Evolutionary conservation across 2,113 vertebrate genomes (phyloP), one percentile per base, ranked within the genome.

Genomic region (Dissostichus mawsoni): DNA sequence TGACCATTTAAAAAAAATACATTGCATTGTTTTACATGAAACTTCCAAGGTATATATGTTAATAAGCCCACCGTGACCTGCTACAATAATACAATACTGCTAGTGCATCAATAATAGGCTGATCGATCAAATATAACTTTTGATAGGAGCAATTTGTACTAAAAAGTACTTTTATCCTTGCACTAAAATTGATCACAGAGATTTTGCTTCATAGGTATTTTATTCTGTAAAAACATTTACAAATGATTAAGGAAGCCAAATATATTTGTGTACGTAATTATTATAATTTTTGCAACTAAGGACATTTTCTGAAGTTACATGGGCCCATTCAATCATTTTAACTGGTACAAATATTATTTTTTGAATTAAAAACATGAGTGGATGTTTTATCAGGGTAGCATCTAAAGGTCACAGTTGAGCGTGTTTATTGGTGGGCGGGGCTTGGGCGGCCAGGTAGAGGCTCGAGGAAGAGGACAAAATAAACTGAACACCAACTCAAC

Each of bases 351-450:
- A 8, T 41, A 41, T 41, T 41, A 1, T 41, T 1, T 41, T 41
- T 8, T 41, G 36, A 41, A 41, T 41, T 41, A 41, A 41, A 41
- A 41, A 6, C 29, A 29, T 1, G 36, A 41, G 36, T 41, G 36
- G 36, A 41, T 41, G 36, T 41, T 36, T 17, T 3, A 8, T 12
- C 17, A 51, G 57, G 17, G 36, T 50, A 12, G 16, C 52, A 9
- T 18, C 16, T 16, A 5, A 23, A 11, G 59, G 4, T n/a, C 7
- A 44, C 6, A 12, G 11, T n/a, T 4, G 29, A 29, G 5, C 5
- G 1, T 41, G 64, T 0, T 11, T 25, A 61, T 50, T 25, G 23
- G 61, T 71, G 80, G 90, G 90, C 80, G 88, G 57, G 72, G 78
- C 8, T 33, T 48, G 0, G 8, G 3, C 13, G 25, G n/a, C 0